phyloP scores from a whole-genome alignment of 2,797 vertebrate genomes.

The Centropyge bicolor region DNA sequence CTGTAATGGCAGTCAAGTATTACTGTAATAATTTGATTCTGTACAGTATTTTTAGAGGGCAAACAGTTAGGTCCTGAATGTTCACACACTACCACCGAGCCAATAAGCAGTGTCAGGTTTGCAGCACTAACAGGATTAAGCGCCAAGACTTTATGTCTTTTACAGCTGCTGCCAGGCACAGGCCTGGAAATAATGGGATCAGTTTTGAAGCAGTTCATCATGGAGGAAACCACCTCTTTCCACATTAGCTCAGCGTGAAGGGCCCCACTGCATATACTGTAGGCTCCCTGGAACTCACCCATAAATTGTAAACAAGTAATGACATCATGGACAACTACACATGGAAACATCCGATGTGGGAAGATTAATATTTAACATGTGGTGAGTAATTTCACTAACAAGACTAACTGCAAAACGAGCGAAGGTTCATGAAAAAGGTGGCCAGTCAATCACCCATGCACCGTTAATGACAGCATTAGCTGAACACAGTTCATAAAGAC shows the following conservation, averaged over 20 bases:
- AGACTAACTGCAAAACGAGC: conserved; percentile 32
- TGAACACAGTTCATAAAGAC: conserved; percentile 66
- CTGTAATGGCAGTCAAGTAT: conserved; percentile 55
- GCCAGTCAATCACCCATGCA: conserved; percentile 59
- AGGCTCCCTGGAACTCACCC: conserved; percentile 40
- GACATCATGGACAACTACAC: conserved; percentile 50
- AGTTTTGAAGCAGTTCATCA: conserved; percentile 85
- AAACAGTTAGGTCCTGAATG: conserved; percentile 79
- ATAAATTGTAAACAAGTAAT: conserved; percentile 63
- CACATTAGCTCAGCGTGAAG: conserved; percentile 73
- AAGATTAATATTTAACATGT: conserved; percentile 41
- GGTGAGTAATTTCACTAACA: conserved; percentile 33
- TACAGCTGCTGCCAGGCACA: conserved; percentile 82
- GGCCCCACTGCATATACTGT: conserved; percentile 40
- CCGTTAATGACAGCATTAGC: conserved; percentile 60
- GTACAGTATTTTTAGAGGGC: conserved; percentile 80
- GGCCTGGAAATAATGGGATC: conserved; percentile 85
- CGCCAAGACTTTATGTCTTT: conserved; percentile 87
- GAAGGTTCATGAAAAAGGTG: conserved; percentile 45
- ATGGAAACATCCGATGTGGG: conserved; percentile 21
- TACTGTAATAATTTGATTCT: conserved; percentile 76
- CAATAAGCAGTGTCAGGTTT: conserved; percentile 83
- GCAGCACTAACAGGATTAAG: conserved; percentile 87
- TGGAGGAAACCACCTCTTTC: conserved; percentile 78
- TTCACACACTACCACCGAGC: conserved; percentile 80